phyloP scores from a whole-genome alignment of 1,140 invertebrate species.

The Agrypnia vestita region DNA sequence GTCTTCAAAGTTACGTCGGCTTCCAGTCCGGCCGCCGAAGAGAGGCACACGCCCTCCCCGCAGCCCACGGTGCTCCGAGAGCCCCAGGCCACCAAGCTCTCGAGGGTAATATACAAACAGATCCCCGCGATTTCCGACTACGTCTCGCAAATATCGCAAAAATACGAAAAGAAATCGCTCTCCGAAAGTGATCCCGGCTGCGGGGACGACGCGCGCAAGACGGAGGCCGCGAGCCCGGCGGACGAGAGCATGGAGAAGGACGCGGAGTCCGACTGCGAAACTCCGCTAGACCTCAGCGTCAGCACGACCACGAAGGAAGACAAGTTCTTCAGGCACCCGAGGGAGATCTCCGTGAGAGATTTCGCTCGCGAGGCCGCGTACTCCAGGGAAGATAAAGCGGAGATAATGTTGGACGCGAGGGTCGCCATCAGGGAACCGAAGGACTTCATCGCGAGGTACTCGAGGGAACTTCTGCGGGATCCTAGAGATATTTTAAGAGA shows the following conservation, averaged over 20 bases:
- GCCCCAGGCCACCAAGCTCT: conserved; percentile 15
- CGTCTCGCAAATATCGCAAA: background rate
- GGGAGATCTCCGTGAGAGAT: conserved; percentile 69
- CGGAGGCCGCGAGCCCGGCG: conserved; percentile 38
- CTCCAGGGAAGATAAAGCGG: conserved; percentile 55
- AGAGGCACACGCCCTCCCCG: conserved; percentile 35
- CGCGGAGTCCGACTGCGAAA: conserved; percentile 70
- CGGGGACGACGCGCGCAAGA: conserved; percentile 51
- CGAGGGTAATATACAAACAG: conserved; percentile 39
- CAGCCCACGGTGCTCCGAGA: conserved; percentile 21
- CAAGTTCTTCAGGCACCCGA: conserved; percentile 57
- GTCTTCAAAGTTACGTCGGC: conserved; percentile 31
- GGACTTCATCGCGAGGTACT: conserved; percentile 67
- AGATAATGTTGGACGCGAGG: conserved; percentile 55
- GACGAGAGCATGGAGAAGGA: conserved; percentile 27
- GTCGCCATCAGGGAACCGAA: conserved; percentile 63
- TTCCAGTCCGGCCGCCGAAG: background rate
- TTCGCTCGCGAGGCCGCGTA: conserved; percentile 64
- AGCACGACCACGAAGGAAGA: conserved; percentile 64
- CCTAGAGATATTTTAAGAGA: conserved; percentile 41
- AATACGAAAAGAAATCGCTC: conserved; percentile 57
- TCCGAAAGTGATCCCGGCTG: conserved; percentile 36
- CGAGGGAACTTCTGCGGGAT: conserved; percentile 45
- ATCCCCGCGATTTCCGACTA: conserved; percentile 20
- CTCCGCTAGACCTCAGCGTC: conserved; percentile 77